phyloP scores from a whole-genome alignment of 1,140 invertebrate species.

The Tyrophagus putrescentiae region DNA sequence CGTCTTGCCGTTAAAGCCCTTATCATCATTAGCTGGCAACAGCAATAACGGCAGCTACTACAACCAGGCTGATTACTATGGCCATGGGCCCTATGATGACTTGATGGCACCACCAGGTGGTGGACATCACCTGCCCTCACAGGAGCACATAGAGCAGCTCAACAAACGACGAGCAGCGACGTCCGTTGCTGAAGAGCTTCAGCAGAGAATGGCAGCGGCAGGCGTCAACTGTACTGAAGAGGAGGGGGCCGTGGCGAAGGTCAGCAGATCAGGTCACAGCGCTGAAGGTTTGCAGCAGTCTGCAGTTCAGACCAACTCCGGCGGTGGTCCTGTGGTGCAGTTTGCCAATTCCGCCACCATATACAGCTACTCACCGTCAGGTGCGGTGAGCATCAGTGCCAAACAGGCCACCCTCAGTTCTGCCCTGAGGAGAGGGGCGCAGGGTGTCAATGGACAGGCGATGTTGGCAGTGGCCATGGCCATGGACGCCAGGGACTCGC shows the following conservation, averaged over 20 bases:
- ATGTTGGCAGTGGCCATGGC: constrained; percentile 11
- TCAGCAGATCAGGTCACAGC: not conserved
- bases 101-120: not conserved
- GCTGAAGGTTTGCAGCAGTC: not conserved
- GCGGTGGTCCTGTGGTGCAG: not conserved
- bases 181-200: constrained; percentile 11
- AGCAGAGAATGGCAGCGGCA: not conserved
- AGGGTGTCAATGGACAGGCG: not conserved
- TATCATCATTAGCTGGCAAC: not conserved
- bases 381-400: not conserved
- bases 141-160: not conserved
- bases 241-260: not conserved
- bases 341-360: constrained; percentile 14
- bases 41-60: not conserved
- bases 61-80: not conserved
- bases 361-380: constrained; percentile 5
- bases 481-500: constrained; percentile 28
- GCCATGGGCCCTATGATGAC: not conserved
- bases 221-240: not conserved
- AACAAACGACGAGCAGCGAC: not conserved
- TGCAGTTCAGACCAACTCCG: not conserved
- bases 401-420: not conserved
- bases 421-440: not conserved
- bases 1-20: not conserved
- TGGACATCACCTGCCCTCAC: not conserved